Evolutionary conservation across 1,140 invertebrate genomes (phyloP), one percentile per base, ranked within the genome.

Genomic region (Psix sp.): DNA sequence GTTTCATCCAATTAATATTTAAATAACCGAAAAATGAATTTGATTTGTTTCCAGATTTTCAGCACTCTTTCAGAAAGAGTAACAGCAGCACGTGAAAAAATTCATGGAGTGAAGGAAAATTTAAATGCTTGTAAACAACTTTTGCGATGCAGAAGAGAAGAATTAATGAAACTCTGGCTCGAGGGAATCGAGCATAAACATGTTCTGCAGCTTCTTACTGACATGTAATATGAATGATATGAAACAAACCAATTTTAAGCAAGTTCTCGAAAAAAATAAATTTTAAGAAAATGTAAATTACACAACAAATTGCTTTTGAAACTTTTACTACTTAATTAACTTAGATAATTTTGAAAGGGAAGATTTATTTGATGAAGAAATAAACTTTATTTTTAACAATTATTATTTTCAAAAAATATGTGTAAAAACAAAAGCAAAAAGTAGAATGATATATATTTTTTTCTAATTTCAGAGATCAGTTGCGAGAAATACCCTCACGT

Each of bases 161-260:
- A 99, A 84, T 87, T 99, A 33, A 92, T 96, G 74, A 94, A 96
- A 77, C 88, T 98, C 43, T 98, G 96, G 95, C 88, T 94, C 0
- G 96, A 98, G 86, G 95, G 95, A 3, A 90, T 98, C 11, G 95
- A 98, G 82, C 96, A 98, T 77, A 96, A 96, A 80, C 93, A 97
- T 82, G 93, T 96, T 62, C 84, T 98, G 13, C 89, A 94, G 62
- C 91, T 98, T 82, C 86, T 98, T 20, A 94, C 95, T 76, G 94
- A 97, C 87, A 95, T 98, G 94, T 96, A 88, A 90, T 40, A 24
- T 49, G 15, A 39, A 57, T 46, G 49, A 42, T 24, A 24, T 24
- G 3, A 4, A 24, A 24, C 7, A 4, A 3, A 24, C 7, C 7
- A 24, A 24, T 24, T 24, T 24, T 4, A 24, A 24, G 7, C 7